Evolutionary conservation across 53 echinoderm and acorn worm species (phyloP).

Genomic region (Echinometra lucunter): DNA sequence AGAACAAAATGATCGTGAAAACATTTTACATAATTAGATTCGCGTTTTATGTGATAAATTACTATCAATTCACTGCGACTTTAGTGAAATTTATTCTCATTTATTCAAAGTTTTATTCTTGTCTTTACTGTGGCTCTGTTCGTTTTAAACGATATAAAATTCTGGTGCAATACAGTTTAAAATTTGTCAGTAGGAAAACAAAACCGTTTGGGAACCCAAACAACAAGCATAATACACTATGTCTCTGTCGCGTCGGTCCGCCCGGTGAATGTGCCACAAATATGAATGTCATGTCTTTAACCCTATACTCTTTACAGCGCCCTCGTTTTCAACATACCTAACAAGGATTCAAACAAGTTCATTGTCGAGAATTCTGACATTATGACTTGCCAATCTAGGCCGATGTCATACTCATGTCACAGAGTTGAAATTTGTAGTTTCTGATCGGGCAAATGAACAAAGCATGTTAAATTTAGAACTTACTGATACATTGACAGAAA

Average conservation of each 20-base stretch:
- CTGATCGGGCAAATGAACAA: background rate
- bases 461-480: background rate
- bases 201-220: background rate
- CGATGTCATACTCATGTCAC: slow-evolving; percentile 15
- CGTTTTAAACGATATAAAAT: background rate
- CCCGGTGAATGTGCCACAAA: slow-evolving; percentile 3
- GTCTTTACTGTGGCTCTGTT: background rate
- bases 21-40: background rate
- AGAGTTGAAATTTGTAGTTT: background rate
- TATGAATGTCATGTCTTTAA: slow-evolving; percentile 19
- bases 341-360: background rate
- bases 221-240: too few species aligned
- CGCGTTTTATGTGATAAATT: background rate
- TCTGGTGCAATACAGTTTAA: background rate
- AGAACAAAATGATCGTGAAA: background rate
- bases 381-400: slow-evolving; percentile 5
- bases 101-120: background rate
- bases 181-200: background rate
- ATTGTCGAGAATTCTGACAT: slow-evolving; percentile 8
- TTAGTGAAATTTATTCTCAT: background rate
- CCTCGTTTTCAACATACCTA: slow-evolving; percentile 18
- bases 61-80: background rate
- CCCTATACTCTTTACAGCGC: background rate
- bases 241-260: too few species aligned
- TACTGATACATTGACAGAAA: background rate